Conservation (phyloP, 2,888 invertebrate species). For the Rambutsinella grinnellia region DNA sequence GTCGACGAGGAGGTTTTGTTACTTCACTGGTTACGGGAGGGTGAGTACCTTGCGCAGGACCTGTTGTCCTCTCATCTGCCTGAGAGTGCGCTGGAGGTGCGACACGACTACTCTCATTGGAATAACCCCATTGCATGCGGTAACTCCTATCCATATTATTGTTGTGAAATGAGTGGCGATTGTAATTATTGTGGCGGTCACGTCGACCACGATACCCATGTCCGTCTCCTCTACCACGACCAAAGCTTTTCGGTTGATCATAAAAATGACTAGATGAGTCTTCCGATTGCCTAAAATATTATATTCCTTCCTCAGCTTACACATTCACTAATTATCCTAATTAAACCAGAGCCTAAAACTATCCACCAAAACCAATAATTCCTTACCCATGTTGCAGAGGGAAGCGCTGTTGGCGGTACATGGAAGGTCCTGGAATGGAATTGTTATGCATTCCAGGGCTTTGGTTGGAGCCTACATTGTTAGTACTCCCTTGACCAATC, state of each 20-base stretch:
- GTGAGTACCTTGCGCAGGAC: conserved; percentile 59
- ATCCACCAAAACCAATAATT: background rate
- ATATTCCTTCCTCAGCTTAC: background rate
- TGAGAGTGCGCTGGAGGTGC: conserved; percentile 65
- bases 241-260: conserved; percentile 67
- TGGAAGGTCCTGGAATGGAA: conserved; percentile 56
- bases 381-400: conserved; percentile 65
- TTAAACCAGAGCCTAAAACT: background rate
- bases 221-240: conserved; percentile 66
- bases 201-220: conserved; percentile 66
- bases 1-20: conserved; percentile 63
- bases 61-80: conserved; percentile 63
- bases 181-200: conserved; percentile 63
- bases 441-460: conserved; percentile 55
- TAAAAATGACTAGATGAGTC: conserved; percentile 67
- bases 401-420: conserved; percentile 65
- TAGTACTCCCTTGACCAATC: conserved; percentile 57
- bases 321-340: background rate
- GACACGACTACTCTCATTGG: conserved; percentile 62
- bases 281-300: conserved; percentile 64
- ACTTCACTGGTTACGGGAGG: conserved; percentile 63
- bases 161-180: conserved; percentile 64
- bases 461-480: conserved; percentile 39
- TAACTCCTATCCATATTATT: conserved; percentile 55
- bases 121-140: conserved; percentile 64